Evolutionary conservation across 2,888 invertebrate genomes (phyloP).

Genomic region (Dilophus febrilis): DNA sequence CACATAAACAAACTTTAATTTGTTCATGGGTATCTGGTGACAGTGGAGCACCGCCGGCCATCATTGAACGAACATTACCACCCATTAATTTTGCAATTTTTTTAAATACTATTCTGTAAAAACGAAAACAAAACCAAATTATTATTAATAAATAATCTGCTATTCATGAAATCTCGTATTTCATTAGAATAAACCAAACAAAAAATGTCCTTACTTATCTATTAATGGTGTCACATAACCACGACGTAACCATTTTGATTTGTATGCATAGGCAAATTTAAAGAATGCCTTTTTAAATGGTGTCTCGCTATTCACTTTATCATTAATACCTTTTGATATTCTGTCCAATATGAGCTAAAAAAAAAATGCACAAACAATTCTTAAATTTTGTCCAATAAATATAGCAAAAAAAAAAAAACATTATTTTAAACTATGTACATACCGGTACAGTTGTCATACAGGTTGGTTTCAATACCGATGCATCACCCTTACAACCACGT

Average conservation of each 20-base stretch:
- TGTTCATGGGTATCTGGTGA: constrained; percentile 91
- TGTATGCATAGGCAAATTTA: constrained; percentile 89
- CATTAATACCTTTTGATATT: constrained; percentile 92
- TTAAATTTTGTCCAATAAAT: constrained; percentile 1
- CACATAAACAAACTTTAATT: constrained; percentile 79
- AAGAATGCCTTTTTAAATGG: constrained; percentile 68
- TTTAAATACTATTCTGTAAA: constrained; percentile 25
- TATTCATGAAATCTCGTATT: not conserved
- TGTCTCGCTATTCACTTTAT: constrained; percentile 75
- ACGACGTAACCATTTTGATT: constrained; percentile 64
- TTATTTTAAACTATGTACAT: constrained; percentile 17
- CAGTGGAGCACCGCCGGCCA: constrained; percentile 90
- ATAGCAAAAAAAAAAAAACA: not conserved
- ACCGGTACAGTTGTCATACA: constrained; percentile 95
- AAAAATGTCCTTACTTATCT: constrained; percentile 33
- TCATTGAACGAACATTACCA: constrained; percentile 71
- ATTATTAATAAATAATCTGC: not conserved
- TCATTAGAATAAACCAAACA: not conserved
- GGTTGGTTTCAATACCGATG: constrained; percentile 76
- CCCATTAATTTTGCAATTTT: constrained; percentile 54
- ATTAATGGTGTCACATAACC: constrained; percentile 70
- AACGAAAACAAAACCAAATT: not conserved
- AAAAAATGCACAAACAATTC: constrained; percentile 5
- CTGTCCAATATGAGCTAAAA: constrained; percentile 85
- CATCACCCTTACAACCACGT: constrained; percentile 88